Base-by-base conservation (phyloP, 2,113 vertebrate species). In the Brienomyrus brachyistius region DNA sequence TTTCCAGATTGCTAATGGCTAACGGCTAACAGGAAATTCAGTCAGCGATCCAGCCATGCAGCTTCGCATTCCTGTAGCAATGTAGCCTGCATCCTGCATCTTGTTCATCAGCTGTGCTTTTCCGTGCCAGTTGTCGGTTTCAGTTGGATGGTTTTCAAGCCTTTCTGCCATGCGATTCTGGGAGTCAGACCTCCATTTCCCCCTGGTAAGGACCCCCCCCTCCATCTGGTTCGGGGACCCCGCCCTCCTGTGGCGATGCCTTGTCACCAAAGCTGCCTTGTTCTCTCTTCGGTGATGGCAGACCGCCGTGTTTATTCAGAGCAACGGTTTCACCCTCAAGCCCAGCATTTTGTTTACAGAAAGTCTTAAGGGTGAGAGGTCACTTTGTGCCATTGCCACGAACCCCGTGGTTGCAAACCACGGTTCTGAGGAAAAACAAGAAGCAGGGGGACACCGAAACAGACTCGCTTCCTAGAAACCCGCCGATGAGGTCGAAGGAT, bases 271-370 rank as follows among this genome's bases (percentile, higher is more conserved):
- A 43, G 35, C 74, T 40, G 35, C 35, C 74, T 40, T 80, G 74
- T 80, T 80, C 35, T 80, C 35, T 13, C 50, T 80, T 43, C n/a
- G 15, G 13, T 80, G 45, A 50, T 43, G 21, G 82, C 47, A 50
- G 82, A 50, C 82, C 23, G 45, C 82, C 0, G 82, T 85, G 82
- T 85, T 85, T 85, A 50, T 43, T 85, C 21, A 45, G 43, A 85
- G 74, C 15, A 2, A 11, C 7, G 82, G 40, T 23, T 40, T 51
- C 77, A 4, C 85, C 13, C 27, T 82, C 86, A 90, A 89, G 51
- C 5, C 70, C 13, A 74, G 23, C 92, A 4, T 85, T 23, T 48
- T n/a, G 89, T 85, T 85, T 85, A 85, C 45, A 48, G 35, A 85
- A 23, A 47, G 45, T 50, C 40, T 85, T 23, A 85, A 85, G 43